phyloP scores from a whole-genome alignment of 2,113 vertebrate genomes.

The Misgurnus mizolepis region DNA sequence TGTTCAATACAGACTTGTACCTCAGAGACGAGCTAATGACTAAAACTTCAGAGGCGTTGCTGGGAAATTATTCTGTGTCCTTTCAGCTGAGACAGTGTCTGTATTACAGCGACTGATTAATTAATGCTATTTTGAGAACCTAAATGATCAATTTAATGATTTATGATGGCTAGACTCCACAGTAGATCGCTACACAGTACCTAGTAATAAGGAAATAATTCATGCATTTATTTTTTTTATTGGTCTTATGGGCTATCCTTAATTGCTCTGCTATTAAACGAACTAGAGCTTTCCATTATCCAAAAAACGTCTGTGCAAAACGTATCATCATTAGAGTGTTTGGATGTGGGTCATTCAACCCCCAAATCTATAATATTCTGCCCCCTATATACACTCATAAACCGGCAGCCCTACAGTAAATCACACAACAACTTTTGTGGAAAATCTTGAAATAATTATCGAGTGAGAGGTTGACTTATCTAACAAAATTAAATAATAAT shows the following conservation, averaged over 20 bases:
- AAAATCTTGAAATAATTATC: background rate
- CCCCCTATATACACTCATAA: no score
- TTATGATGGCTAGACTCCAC: background rate
- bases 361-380: no score
- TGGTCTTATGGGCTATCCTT: background rate
- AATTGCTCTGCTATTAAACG: background rate
- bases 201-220: background rate
- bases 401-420: background rate
- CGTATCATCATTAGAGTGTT: no score
- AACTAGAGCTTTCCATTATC: background rate
- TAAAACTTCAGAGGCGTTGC: constrained; percentile 21
- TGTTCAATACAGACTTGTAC: constrained; percentile 26
- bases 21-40: constrained; percentile 28
- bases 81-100: constrained; percentile 13
- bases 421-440: background rate
- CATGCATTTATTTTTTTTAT: constrained; percentile 2
- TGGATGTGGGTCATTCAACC: no score
- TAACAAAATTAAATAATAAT: no score
- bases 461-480: no score
- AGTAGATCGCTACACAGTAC: constrained; percentile 2
- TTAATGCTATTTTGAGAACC: background rate
- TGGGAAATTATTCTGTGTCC: constrained; percentile 1
- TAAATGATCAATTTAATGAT: background rate
- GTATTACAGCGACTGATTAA: constrained; percentile 19
- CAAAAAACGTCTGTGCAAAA: background rate